Conservation (phyloP, 2,797 vertebrate species). For the Liparis tanakae region DNA sequence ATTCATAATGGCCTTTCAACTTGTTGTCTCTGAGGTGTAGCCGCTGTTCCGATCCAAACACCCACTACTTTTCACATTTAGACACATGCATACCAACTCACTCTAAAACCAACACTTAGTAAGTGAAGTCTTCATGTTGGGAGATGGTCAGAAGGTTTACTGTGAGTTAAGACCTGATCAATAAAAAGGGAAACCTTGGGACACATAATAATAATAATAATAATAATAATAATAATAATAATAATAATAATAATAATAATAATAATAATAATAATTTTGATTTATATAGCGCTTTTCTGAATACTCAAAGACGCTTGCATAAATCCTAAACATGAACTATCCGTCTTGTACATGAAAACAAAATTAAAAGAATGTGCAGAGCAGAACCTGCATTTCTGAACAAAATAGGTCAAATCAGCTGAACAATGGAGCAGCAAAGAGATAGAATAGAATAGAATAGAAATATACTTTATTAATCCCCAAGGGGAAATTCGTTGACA, state of each 20-base stretch:
- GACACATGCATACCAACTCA: background rate
- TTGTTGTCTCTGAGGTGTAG: background rate
- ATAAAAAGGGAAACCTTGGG: background rate
- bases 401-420: background rate
- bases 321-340: background rate
- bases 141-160: background rate
- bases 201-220: too few relatives aligned
- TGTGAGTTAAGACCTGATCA: background rate
- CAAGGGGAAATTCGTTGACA: too few relatives aligned
- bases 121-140: background rate
- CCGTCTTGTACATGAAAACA: background rate
- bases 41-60: background rate
- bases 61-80: background rate
- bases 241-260: too few relatives aligned
- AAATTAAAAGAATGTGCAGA: conserved; percentile 1
- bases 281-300: too few relatives aligned
- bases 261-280: too few relatives aligned
- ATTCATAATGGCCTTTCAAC: background rate
- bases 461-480: too few relatives aligned
- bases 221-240: too few relatives aligned
- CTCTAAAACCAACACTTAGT: background rate
- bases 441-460: too few relatives aligned
- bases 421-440: background rate
- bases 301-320: too few relatives aligned
- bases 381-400: conserved; percentile 2